Evolutionary conservation across 2,888 invertebrate species (phyloP).

Genomic region (Drosophila mulleri): DNA sequence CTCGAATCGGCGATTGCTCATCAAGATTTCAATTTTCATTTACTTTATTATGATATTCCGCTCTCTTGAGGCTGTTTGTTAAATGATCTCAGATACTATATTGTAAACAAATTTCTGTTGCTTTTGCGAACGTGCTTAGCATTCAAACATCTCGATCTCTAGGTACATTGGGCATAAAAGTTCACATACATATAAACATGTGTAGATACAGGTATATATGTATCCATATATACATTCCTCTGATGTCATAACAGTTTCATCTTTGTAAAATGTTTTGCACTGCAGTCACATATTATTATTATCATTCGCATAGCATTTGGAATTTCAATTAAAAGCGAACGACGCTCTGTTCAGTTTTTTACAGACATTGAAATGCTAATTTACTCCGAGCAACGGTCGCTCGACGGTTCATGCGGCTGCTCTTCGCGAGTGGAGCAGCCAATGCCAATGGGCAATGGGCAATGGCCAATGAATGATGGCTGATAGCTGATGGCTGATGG

Average conservation of each 20-base stretch:
- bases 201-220: not conserved
- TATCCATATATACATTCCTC: constrained; percentile 11
- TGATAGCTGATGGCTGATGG: constrained; percentile 28
- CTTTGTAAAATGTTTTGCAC: constrained; percentile 56
- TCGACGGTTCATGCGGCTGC: not conserved
- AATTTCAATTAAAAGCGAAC: constrained; percentile 64
- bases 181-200: not conserved
- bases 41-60: not conserved
- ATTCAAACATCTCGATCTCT: constrained; percentile 25
- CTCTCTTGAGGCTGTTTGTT: constrained; percentile 18
- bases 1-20: constrained; percentile 40
- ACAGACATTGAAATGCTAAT: constrained; percentile 62
- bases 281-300: constrained; percentile 60
- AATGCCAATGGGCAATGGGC: constrained; percentile 27
- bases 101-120: constrained; percentile 47
- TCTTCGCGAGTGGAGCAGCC: constrained; percentile 2
- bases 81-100: constrained; percentile 45
- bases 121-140: constrained; percentile 32
- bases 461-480: constrained; percentile 26
- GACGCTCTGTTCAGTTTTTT: constrained; percentile 12
- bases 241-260: constrained; percentile 50
- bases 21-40: constrained; percentile 22
- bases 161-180: constrained; percentile 2
- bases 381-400: constrained; percentile 26
- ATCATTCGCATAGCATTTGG: constrained; percentile 51